Base-by-base conservation (phyloP, 2,888 invertebrate genomes). In the Trachelus iudaicus region DNA sequence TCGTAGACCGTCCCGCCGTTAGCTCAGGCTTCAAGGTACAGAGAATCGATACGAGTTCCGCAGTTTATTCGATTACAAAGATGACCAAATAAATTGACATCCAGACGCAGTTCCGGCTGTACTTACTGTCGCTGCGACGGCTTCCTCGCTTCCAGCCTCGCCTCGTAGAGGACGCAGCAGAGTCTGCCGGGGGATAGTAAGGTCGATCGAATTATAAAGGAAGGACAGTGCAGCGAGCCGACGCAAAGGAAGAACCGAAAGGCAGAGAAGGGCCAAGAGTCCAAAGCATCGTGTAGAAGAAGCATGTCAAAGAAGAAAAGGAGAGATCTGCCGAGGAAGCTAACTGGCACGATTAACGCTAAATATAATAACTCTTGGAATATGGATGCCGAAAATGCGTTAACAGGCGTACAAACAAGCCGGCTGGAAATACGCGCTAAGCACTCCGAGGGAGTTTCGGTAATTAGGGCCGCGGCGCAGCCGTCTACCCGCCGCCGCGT, bases 401-500 rank as follows among this genome's bases (percentile, higher is more conserved):
- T 87, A 88, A 88, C 83, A 84, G 85, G 79, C 84, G 83, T 77
- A 85, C 84, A 88, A 87, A 87, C 82, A 86, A 80, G 77, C 77
- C 69, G 73, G 79, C 80, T 73, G 81, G 79, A 79, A 80, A 81
- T 81, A 79, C 80, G 80, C 78, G 83, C 79, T 83, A 83, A 86
- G 85, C 83, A 82, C 79, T 82, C 76, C 74, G 76, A 80, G 79
- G 31, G 80, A 78, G 79, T 74, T 80, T 79, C 73, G 76, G 83
- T 83, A 83, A 85, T 84, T 84, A 82, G 80, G 15, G 34, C 35
- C 6, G n/a, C 73, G 9, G 33, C 4, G 4, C 40, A 15, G 40
- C 31, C 69, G 69, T 11, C 69, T 11, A 31, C n/a, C 11, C n/a
- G 12, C 35, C 35, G 35, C 12, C 12, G 35, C 12, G 1, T 34